phyloP scores from a whole-genome alignment of 2,797 vertebrate species.

The Manis pentadactyla region DNA sequence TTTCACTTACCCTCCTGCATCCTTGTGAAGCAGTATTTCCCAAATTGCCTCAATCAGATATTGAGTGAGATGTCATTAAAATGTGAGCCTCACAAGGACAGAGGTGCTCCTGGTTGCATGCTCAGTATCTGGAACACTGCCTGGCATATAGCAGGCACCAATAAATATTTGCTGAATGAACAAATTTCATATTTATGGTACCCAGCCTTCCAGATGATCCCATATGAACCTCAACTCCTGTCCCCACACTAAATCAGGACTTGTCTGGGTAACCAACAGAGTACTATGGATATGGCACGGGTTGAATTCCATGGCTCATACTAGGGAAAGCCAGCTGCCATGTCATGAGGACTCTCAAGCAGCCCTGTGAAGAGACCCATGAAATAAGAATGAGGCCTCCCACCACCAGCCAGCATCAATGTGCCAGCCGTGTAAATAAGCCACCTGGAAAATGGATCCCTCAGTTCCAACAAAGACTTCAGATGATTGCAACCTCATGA shows the following conservation, averaged over 20 bases:
- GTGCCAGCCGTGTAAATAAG: not conserved
- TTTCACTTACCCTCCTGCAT: not conserved
- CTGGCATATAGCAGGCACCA: not conserved
- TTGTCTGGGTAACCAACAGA: not conserved
- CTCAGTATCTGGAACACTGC: not conserved
- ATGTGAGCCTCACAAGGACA: not conserved
- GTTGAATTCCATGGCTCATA: not conserved
- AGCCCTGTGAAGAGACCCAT: not conserved
- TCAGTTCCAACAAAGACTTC: not conserved
- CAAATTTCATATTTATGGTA: not conserved
- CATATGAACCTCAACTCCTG: not conserved
- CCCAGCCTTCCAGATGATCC: not conserved
- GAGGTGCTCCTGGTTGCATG: not conserved
- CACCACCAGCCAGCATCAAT: not conserved
- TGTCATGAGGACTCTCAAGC: not conserved
- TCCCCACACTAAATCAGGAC: not conserved
- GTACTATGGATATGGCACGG: not conserved
- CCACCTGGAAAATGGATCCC: not conserved
- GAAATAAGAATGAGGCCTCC: not conserved
- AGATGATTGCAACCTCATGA: not conserved
- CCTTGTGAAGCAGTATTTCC: not conserved
- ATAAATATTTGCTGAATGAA: conserved; percentile 4
- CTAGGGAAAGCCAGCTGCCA: not conserved
- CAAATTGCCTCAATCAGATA: not conserved
- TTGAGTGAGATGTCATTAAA: not conserved